phyloP scores from a whole-genome alignment of 2,113 vertebrate species.

The Rhinolophus ferrumequinum region DNA sequence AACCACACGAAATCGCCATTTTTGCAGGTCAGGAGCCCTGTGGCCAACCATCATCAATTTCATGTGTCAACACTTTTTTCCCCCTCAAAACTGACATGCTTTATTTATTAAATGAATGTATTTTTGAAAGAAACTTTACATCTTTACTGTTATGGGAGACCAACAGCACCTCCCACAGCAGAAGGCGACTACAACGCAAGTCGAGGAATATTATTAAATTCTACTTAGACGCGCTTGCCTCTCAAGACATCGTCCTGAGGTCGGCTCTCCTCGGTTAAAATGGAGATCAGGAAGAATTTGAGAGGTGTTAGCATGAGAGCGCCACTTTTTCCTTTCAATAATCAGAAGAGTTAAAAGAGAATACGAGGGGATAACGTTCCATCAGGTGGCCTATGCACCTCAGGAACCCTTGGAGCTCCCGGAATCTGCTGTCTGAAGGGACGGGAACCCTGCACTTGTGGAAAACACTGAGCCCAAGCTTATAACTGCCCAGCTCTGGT shows the following conservation, averaged over 20 bases:
- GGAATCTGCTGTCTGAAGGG: neutral
- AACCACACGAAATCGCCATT: neutral
- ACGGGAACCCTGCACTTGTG: neutral
- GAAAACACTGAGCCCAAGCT: neutral
- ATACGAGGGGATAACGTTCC: rapidly evolving
- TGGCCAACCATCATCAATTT: neutral
- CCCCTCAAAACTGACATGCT: neutral
- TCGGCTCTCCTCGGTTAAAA: neutral
- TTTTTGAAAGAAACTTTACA: neutral
- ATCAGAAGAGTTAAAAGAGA: neutral
- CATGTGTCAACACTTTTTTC: neutral
- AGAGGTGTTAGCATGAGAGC: neutral
- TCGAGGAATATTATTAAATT: neutral
- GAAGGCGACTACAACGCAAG: neutral
- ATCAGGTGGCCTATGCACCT: neutral
- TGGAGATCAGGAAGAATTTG: neutral
- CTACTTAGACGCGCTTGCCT: neutral
- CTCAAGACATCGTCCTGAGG: neutral
- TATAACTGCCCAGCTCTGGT: neutral
- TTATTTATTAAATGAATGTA: neutral
- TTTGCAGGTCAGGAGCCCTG: neutral
- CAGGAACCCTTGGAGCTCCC: neutral
- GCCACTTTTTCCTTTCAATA: neutral
- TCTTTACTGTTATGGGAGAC: neutral
- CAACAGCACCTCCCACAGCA: neutral